Evolutionary conservation across 2,113 vertebrate genomes (phyloP), one percentile per base, ranked within the genome.

Genomic region (Misgurnus anguillicaudatus): DNA sequence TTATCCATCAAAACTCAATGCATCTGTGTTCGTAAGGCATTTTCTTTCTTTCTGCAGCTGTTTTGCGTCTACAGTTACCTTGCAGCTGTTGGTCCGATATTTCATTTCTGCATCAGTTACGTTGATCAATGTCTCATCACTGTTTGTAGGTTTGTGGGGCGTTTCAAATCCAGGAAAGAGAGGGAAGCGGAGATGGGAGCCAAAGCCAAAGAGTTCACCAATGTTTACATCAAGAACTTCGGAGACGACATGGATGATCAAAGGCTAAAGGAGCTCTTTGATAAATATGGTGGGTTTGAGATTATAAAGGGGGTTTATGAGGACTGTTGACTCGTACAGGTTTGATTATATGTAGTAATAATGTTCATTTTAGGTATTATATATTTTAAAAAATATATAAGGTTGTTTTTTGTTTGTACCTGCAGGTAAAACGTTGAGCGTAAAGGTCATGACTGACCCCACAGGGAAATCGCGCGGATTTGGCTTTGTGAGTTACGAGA

Each of bases 221-320:
- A 99, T 17, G 96, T 99, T 75, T 99, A 99, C 87, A 98, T 99
- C 82, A 99, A 99, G 89, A 99, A 99, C 87, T 99, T 99, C 10
- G 97, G 97, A 4, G 97, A 99, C 38, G 98, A 99, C 66, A 95
- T 99, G 94, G 92, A 96, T 77, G 97, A 99, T 51, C 94, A 95
- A 9, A 91, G 89, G 51, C 90, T 99, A 63, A 98, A 97, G 85
- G 97, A 97, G 60, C 86, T 98, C 39, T 99, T 99, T 79, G 95
- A 96, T 83, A 96, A 96, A 94, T 98, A 98, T 0, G 98, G 98
- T 98, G 45, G 94, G 87, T 85, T 31, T 4, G 19, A 14, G 62
- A 1, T 8, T 39, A 62, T 62, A n/a, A 62, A 62, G 2, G 0
- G n/a, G 10, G 10, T 19, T 4, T 31, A 31, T 31, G 2, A 31